phyloP scores from a whole-genome alignment of 2,888 invertebrate genomes.

The Rotaria socialis region DNA sequence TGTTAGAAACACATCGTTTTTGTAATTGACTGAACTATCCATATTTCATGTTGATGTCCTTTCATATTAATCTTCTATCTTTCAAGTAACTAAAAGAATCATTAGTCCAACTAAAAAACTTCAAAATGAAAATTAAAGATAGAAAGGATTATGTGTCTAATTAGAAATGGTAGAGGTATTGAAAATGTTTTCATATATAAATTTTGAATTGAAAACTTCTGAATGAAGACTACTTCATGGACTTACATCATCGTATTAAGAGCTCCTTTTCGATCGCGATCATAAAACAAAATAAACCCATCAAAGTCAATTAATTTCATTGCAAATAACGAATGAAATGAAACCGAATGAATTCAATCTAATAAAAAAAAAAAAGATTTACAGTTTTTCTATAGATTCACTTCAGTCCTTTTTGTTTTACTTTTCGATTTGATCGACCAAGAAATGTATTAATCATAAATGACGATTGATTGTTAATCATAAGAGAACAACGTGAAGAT shows the following conservation, averaged over 20 bases:
- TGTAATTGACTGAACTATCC: too few relatives aligned
- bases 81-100: too few relatives aligned
- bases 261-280: not conserved
- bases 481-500: not conserved
- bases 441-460: not conserved
- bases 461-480: not conserved
- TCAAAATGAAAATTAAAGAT: too few relatives aligned
- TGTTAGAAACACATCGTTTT: too few relatives aligned
- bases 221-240: not conserved
- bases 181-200: too few relatives aligned
- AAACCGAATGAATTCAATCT: slow-evolving; percentile 15
- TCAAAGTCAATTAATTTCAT: not conserved
- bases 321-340: slow-evolving; percentile 17
- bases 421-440: slow-evolving; percentile 17
- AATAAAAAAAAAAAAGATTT: not conserved
- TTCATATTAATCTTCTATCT: too few relatives aligned
- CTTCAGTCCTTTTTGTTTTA: not conserved
- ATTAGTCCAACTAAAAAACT: too few relatives aligned
- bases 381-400: too few relatives aligned
- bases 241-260: slow-evolving; percentile 14
- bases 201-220: too few relatives aligned
- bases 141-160: too few relatives aligned
- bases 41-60: too few relatives aligned
- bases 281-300: slow-evolving; percentile 31
- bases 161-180: too few relatives aligned